phyloP scores from a whole-genome alignment of 2,113 vertebrate genomes.

The Capreolus pygargus region DNA sequence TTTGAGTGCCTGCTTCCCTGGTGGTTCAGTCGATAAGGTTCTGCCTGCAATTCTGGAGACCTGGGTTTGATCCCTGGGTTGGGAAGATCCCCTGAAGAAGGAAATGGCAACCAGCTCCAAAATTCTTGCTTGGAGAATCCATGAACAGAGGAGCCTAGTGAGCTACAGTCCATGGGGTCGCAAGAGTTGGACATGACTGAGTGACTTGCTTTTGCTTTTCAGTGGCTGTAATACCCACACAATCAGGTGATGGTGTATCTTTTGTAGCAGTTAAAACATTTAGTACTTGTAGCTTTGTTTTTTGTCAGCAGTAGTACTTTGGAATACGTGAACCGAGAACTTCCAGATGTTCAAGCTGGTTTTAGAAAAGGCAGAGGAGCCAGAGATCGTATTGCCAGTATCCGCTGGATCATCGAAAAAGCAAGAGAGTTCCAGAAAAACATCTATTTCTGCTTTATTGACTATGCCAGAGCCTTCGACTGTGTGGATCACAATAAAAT shows the following conservation, averaged over 20 bases:
- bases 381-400: too few relatives aligned
- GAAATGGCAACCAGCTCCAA: neutral
- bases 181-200: neutral
- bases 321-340: neutral
- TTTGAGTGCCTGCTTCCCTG: neutral
- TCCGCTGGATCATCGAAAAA: too few relatives aligned
- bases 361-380: too few relatives aligned
- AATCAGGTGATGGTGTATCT: neutral
- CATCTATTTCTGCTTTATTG: too few relatives aligned
- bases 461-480: too few relatives aligned
- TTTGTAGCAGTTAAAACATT: neutral
- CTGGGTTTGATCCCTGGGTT: neutral
- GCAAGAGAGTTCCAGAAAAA: too few relatives aligned
- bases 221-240: too few relatives aligned
- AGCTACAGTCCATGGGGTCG: neutral
- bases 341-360: too few relatives aligned
- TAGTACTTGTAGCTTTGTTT: neutral
- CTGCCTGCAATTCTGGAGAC: neutral
- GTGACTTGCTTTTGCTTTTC: too few relatives aligned
- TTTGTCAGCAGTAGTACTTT: neutral
- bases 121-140: neutral
- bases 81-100: neutral
- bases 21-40: neutral
- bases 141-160: neutral
- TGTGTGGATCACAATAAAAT: too few relatives aligned